Evolutionary conservation across 1,140 invertebrate species (phyloP), one percentile per base, ranked within the genome.

Genomic region (Dinothrombium tinctorium): DNA sequence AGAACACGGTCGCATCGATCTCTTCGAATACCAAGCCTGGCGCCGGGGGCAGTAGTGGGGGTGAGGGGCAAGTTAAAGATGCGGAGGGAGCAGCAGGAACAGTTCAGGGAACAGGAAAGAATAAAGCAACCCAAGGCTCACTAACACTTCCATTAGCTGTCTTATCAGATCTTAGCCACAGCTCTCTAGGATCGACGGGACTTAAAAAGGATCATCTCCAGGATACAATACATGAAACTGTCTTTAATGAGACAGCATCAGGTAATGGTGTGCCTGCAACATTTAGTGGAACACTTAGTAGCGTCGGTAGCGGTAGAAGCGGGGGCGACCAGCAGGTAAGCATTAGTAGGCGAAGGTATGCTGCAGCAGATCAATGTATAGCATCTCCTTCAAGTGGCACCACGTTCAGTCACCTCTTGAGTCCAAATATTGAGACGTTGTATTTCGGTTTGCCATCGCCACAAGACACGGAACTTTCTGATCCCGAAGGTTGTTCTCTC

Each of bases 401-500:
- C 37, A 19, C 28, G 8, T 41, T 41, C 7, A 50, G 46, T 23
- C 43, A 47, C 19, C 41, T 46, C 8, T 41, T 50, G 23, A 45
- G 35, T 35, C 45, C 21, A 26, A 37, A 38, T 28, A 6, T 43
- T n/a, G 42, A 43, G 31, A 42, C 35, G 2, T 25, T 14, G 14
- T 41, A 42, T 36, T 42, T 42, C 11, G 42, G 42, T 25, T 38
- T 51, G 1, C 49, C 50, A 14, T 52, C 50, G 1, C 50, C 50
- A 9, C 47, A 47, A 38, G 50, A 52, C 20, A 47, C 48, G 5
- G 46, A 49, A 15, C 31, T 50, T 3, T 44, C 48, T 14, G 50
- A 52, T 37, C 50, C 50, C 2, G 50, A 52, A 22, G 50, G 50
- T 1, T 52, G 50, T 43, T 46, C 44, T 26, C 19, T 46, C 17